These are phyloP conservation scores for Etia nguti DNA, from an alignment of 2,113 vertebrate genomes.

Conservation along the genomic window DNA sequence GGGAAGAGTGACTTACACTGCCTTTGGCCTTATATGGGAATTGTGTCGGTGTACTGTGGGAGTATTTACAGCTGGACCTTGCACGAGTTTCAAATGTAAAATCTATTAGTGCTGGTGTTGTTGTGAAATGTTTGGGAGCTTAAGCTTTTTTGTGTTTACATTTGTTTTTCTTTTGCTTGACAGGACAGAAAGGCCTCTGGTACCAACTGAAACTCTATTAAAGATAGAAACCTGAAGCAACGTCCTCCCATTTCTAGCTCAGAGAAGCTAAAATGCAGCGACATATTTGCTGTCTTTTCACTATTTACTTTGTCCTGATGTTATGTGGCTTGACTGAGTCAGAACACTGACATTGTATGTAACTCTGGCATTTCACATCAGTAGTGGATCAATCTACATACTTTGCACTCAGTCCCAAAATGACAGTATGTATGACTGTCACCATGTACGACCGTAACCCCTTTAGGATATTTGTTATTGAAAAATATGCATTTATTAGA, in stretches of 20 bases:
- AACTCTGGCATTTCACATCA: neutral
- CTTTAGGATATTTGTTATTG: neutral
- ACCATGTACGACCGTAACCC: neutral
- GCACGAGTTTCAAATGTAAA: neutral
- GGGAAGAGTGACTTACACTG: slow-evolving; percentile 1
- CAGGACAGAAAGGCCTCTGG: neutral
- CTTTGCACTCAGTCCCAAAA: neutral
- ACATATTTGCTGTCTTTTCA: neutral
- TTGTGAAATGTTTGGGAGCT: neutral
- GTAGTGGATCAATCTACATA: neutral
- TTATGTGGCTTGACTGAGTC: neutral
- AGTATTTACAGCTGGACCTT: neutral
- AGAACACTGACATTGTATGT: neutral
- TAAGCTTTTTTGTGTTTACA: neutral
- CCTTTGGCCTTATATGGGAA: slow-evolving; percentile 26
- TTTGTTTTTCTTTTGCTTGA: neutral
- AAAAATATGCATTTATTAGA: neutral
- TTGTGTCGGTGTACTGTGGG: neutral
- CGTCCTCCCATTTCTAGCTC: neutral
- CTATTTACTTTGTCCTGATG: neutral
- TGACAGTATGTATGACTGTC: neutral
- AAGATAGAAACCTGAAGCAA: neutral
- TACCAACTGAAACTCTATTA: neutral
- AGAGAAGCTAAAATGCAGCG: neutral
- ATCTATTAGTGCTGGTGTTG: neutral